Evolutionary conservation across 2,797 vertebrate species (phyloP), one percentile per base, ranked within the genome.

Genomic region (Karalla daura): DNA sequence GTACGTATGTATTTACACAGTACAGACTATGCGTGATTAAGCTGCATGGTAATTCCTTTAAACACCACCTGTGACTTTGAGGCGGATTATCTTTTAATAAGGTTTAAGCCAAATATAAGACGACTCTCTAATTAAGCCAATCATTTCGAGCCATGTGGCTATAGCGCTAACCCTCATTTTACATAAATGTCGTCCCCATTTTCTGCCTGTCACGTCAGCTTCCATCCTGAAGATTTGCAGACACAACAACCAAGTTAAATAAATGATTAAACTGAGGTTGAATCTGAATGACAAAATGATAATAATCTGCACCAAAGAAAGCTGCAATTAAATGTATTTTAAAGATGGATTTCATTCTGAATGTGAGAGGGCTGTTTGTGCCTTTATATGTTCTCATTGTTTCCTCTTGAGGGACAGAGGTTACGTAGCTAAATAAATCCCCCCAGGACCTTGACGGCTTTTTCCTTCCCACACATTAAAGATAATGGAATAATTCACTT

Each of bases 401-500:
- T 81, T 75, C 74, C 33, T 68, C 40, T 24, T 1, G 25, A 65
- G 64, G 56, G 76, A 58, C 71, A 62, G 63, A 75, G 74, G 84
- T 81, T 59, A 74, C 59, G 14, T 11, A 37, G 66, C 65, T 80
- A 80, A 83, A 84, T 84, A 74, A 87, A 87, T 73, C 66, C 80
- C 78, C 41, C 59, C 33, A 8, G 55, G 83, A 80, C 79, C 71
- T 74, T 55, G 72, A 73, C n/a, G 20, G 50, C 81, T 53, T 70
- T 70, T 55, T 47, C 41, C 84, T 74, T 75, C 64, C 81, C 58
- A 63, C 74, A 82, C 83, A 86, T 90, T 84, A 90, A 76, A 76
- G 76, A 78, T 88, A 89, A 91, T 89, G 76, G 81, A 92, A 91
- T 92, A 87, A 92, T 89, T 86, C 77, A 80, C 81, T 90, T 87